phyloP scores from a whole-genome alignment of 2,113 vertebrate species.

The Cricetomys ansorgei region DNA sequence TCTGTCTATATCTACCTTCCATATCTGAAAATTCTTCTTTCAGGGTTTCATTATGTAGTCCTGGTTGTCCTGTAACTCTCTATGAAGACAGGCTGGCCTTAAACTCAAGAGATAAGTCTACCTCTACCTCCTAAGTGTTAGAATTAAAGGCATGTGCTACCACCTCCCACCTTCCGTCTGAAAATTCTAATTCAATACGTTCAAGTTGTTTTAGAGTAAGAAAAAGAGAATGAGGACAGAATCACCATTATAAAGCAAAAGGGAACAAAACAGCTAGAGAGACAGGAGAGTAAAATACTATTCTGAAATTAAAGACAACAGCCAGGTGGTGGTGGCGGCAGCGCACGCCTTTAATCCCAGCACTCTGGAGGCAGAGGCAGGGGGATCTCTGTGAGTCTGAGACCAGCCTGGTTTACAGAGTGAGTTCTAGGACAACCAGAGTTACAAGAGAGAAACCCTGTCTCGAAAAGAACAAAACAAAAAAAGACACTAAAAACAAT shows the following conservation, averaged over 20 bases:
- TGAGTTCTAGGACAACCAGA: neutral
- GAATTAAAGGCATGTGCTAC: neutral
- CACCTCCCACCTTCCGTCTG: neutral
- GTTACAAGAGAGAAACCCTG: neutral
- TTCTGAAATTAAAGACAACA: neutral
- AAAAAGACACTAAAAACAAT: rapidly evolving
- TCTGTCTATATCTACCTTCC: neutral
- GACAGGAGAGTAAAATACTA: neutral
- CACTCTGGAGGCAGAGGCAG: no score
- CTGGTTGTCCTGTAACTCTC: neutral
- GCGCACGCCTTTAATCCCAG: no score
- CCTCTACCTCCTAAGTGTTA: neutral
- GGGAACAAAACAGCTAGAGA: neutral
- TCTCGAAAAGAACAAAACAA: neutral
- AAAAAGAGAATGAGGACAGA: no score
- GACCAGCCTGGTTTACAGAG: no score
- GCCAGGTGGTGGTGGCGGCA: no score
- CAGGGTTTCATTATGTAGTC: neutral
- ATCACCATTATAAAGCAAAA: neutral
- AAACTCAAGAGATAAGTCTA: neutral
- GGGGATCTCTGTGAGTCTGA: no score
- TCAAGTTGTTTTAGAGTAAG: neutral
- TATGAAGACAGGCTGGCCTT: neutral
- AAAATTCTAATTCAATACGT: neutral
- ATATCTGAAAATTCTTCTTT: neutral